A percentile compares a stretch with the other conserved stretches of the same genome.
phyloP scores from a whole-genome alignment of 2,113 vertebrate genomes.

The Tenrec ecaudatus region DNA sequence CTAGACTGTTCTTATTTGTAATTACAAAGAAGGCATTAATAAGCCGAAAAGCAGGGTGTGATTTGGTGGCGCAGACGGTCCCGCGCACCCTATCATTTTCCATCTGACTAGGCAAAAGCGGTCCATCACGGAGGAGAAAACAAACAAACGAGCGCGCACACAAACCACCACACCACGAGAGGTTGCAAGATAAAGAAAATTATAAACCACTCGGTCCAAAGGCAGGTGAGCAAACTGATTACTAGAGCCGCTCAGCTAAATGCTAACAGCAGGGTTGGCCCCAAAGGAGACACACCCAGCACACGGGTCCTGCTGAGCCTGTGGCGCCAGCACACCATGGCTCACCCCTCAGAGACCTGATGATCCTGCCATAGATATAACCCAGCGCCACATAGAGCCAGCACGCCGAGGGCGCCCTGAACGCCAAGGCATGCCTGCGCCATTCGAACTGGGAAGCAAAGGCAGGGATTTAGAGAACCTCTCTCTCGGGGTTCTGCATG shows the following conservation, averaged over 20 bases:
- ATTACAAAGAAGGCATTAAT: constrained; percentile 77
- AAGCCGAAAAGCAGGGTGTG: constrained; percentile 70
- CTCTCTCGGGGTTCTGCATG: neutral
- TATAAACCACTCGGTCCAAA: constrained; percentile 62
- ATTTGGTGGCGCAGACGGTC: constrained; percentile 64
- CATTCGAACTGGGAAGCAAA: neutral
- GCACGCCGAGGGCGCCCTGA: neutral
- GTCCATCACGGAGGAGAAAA: constrained; percentile 20
- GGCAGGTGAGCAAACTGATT: constrained; percentile 48
- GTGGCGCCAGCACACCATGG: neutral
- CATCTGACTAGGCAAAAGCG: constrained; percentile 62
- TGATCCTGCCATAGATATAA: fast-evolving
- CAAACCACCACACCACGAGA: constrained; percentile 38
- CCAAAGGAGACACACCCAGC: neutral
- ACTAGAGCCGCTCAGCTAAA: constrained; percentile 22
- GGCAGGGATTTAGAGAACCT: neutral
- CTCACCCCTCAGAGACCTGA: neutral
- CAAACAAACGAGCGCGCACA: neutral
- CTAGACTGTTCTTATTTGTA: constrained; percentile 66
- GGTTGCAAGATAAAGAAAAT: constrained; percentile 70
- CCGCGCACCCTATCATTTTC: constrained; percentile 51
- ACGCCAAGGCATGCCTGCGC: neutral
- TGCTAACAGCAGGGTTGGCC: neutral
- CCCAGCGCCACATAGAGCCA: neutral
- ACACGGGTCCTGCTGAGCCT: constrained; percentile 44